phyloP scores from a whole-genome alignment of 2,797 vertebrate genomes.

The Chaunax sp. region DNA sequence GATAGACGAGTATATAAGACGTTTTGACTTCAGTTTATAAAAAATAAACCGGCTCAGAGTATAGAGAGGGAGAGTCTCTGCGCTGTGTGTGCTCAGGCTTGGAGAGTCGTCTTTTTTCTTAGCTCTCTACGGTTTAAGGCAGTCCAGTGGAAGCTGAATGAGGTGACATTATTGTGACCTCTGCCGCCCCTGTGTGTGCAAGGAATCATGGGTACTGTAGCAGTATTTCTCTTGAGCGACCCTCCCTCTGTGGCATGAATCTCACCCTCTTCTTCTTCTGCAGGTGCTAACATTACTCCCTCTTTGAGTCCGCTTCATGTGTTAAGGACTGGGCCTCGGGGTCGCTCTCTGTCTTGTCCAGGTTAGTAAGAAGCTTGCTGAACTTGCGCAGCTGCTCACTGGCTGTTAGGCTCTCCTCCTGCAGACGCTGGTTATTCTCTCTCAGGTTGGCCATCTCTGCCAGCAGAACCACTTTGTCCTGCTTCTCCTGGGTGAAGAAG shows the following conservation, averaged over 20 bases:
- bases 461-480: slow-evolving; percentile 91
- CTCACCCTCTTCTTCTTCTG: neutral
- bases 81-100: slow-evolving; percentile 22
- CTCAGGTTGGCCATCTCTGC: slow-evolving; percentile 91
- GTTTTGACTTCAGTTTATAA: slow-evolving; percentile 68
- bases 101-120: slow-evolving; percentile 22
- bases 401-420: slow-evolving; percentile 89
- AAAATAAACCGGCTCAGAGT: slow-evolving; percentile 75
- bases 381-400: slow-evolving; percentile 92
- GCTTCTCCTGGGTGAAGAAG: slow-evolving; percentile 86
- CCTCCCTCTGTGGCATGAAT: slow-evolving; percentile 24
- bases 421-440: slow-evolving; percentile 92
- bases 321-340: slow-evolving; percentile 38
- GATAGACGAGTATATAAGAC: slow-evolving; percentile 50
- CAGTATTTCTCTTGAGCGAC: neutral
- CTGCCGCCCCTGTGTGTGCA: slow-evolving; percentile 47
- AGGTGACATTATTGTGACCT: slow-evolving; percentile 37
- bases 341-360: slow-evolving; percentile 76
- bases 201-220: slow-evolving; percentile 42
- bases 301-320: slow-evolving; percentile 46
- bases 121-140: slow-evolving; percentile 76
- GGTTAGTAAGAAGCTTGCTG: slow-evolving; percentile 83
- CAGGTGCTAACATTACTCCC: slow-evolving; percentile 45
- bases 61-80: slow-evolving; percentile 38
- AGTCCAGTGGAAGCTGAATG: slow-evolving; percentile 62